Conservation (phyloP, 2,888 invertebrate genomes). For the Agonopterix subpropinquella region DNA sequence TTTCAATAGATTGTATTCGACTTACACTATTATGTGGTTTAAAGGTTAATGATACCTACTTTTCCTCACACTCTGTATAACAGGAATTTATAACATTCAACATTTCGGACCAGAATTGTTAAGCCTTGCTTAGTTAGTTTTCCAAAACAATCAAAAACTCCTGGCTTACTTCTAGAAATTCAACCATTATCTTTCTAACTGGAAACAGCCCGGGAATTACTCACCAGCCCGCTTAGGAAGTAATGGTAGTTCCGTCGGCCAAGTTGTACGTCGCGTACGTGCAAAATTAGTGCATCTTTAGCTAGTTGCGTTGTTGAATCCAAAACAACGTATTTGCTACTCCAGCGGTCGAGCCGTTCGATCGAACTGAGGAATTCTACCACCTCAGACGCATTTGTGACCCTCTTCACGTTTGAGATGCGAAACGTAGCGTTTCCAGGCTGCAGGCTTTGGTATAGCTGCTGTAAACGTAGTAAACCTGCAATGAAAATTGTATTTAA, state of each 20-base stretch:
- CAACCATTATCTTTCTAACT: too few species aligned
- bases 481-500: slow-evolving; percentile 1
- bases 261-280: slow-evolving; percentile 89
- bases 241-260: slow-evolving; percentile 95
- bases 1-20: too few species aligned
- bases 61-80: too few species aligned
- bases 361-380: slow-evolving; percentile 86
- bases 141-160: too few species aligned
- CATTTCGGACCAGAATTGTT: too few species aligned
- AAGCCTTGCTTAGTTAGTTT: too few species aligned
- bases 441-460: slow-evolving; percentile 90
- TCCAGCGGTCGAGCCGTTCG: slow-evolving; percentile 88
- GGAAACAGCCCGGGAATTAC: slow-evolving; percentile 35
- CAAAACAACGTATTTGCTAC: slow-evolving; percentile 90
- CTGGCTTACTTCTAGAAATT: too few species aligned
- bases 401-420: slow-evolving; percentile 89
- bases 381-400: slow-evolving; percentile 88
- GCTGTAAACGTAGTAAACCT: slow-evolving; percentile 93
- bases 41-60: too few species aligned
- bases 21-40: too few species aligned
- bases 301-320: slow-evolving; percentile 92
- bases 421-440: slow-evolving; percentile 90
- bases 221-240: slow-evolving; percentile 91
- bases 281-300: slow-evolving; percentile 89
- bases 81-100: too few species aligned